Conservation (phyloP, 1,140 invertebrate genomes). For the Apolygus lucorum region DNA sequence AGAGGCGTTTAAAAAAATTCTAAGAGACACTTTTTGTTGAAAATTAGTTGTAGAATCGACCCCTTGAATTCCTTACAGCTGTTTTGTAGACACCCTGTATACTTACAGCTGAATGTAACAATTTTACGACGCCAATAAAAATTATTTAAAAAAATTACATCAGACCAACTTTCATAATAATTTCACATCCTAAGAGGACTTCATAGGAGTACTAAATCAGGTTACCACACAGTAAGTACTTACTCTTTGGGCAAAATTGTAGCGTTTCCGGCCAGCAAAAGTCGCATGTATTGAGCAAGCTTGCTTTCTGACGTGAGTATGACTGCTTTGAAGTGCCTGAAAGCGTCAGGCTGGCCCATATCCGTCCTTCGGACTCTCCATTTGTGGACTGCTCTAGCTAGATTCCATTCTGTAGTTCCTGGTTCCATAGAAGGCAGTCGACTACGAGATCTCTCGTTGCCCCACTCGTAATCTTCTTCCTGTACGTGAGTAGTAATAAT, state of each 20-base stretch:
- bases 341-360: slow-evolving; percentile 42
- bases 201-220: too few species aligned
- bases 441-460: slow-evolving; percentile 48
- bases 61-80: too few species aligned
- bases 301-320: slow-evolving; percentile 55
- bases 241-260: slow-evolving; percentile 49
- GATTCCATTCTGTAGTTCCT: slow-evolving; percentile 42
- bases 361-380: slow-evolving; percentile 49
- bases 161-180: too few species aligned
- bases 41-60: too few species aligned
- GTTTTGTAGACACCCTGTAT: too few species aligned
- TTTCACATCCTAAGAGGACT: too few species aligned
- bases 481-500: slow-evolving; percentile 42
- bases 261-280: slow-evolving; percentile 64
- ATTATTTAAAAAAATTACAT: too few species aligned
- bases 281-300: slow-evolving; percentile 52
- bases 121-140: too few species aligned
- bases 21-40: too few species aligned
- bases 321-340: slow-evolving; percentile 58
- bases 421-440: slow-evolving; percentile 42
- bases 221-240: slow-evolving; percentile 27
- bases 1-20: too few species aligned
- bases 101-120: too few species aligned
- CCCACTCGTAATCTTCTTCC: slow-evolving; percentile 71
- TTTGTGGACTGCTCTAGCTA: slow-evolving; percentile 47